These are phyloP conservation scores for Hexactinellida sp. DNA, from an alignment of 37 sponge, comb jelly and placozoan species.

Conservation along the genomic window DNA sequence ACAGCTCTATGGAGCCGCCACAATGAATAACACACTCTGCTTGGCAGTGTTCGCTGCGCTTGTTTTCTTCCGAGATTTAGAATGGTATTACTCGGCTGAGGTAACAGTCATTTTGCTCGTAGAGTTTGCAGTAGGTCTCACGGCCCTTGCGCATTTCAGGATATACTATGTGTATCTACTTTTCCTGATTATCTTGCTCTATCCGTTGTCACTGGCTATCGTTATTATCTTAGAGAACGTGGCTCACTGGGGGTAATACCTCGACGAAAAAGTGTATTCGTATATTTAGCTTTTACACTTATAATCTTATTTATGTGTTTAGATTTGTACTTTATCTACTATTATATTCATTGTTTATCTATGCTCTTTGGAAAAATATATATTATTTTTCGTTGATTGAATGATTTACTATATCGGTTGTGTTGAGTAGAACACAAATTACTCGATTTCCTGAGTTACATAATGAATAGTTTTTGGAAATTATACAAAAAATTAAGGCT, in stretches of 20 bases:
- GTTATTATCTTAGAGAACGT: neutral
- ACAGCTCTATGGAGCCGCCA: slow-evolving; percentile 91
- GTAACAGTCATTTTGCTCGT: slow-evolving; percentile 69
- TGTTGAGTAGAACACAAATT: no score
- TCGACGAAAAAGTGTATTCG: neutral
- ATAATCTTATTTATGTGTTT: no score
- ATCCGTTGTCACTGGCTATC: neutral
- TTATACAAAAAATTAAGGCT: no score
- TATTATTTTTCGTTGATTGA: no score
- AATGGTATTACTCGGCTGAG: slow-evolving; percentile 84
- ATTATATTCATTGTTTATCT: no score
- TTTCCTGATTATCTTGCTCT: neutral
- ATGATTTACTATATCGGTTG: no score
- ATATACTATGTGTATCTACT: slow-evolving; percentile 1
- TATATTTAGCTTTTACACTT: neutral
- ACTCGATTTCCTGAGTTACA: no score
- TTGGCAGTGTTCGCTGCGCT: slow-evolving; percentile 74
- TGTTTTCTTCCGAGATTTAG: slow-evolving; percentile 44
- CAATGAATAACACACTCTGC: slow-evolving; percentile 87
- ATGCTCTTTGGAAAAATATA: neutral
- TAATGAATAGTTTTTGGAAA: no score
- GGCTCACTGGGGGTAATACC: slow-evolving; percentile 10
- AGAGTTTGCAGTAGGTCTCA: slow-evolving; percentile 51
- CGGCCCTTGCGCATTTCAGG: slow-evolving; percentile 27
- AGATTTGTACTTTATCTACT: neutral